Evolutionary conservation across 2,797 vertebrate genomes (phyloP).

Genomic region (Ctenopoma kingsleyae): DNA sequence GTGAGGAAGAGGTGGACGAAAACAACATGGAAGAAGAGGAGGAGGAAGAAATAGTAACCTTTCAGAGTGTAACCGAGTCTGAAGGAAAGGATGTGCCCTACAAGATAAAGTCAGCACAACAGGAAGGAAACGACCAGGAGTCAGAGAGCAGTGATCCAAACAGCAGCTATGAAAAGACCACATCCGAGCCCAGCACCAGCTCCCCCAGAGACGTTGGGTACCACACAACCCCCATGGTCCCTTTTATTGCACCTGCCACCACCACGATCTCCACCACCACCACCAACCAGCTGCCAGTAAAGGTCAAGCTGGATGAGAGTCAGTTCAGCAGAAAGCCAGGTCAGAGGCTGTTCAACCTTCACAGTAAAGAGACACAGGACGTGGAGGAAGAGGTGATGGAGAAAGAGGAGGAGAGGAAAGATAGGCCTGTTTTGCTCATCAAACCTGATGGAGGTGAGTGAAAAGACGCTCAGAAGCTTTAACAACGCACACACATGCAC

Average conservation of each 20-base stretch:
- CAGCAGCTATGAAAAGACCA: constrained; percentile 40
- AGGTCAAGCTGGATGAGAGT: constrained; percentile 55
- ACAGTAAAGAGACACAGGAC: constrained; percentile 67
- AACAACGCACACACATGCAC: neutral
- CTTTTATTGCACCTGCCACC: constrained; percentile 77
- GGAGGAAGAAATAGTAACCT: constrained; percentile 29
- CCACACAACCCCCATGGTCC: constrained; percentile 66
- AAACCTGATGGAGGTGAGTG: constrained; percentile 75
- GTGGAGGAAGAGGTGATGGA: constrained; percentile 40
- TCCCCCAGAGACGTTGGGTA: constrained; percentile 21
- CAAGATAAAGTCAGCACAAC: constrained; percentile 15
- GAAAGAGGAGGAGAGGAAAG: constrained; percentile 63
- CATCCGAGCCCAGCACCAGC: constrained; percentile 26
- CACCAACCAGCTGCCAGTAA: constrained; percentile 42
- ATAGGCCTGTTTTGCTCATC: constrained; percentile 68
- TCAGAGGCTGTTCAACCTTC: constrained; percentile 62
- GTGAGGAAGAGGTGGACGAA: neutral
- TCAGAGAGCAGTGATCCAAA: constrained; percentile 35
- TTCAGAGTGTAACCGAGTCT: constrained; percentile 37
- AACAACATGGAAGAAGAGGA: constrained; percentile 17
- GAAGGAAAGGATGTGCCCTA: constrained; percentile 36
- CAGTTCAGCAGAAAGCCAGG: constrained; percentile 66
- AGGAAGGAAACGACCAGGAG: constrained; percentile 20
- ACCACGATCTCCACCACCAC: constrained; percentile 58
- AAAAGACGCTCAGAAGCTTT: constrained; percentile 1